Evolutionary conservation across 2,113 vertebrate species (phyloP).

Genomic region (Pagrus major): DNA sequence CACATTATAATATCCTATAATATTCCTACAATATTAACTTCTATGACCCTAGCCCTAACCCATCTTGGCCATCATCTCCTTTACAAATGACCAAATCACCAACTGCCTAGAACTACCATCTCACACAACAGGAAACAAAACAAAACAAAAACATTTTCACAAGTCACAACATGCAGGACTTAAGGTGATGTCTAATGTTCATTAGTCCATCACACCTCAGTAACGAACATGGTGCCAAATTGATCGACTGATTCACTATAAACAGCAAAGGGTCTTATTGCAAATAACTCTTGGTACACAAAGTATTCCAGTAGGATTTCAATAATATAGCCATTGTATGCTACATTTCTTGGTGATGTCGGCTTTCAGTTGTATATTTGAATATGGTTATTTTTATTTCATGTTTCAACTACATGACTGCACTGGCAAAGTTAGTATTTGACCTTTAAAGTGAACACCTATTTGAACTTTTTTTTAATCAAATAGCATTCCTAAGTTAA

Average conservation of each 20-base stretch:
- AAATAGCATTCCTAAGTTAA: slow-evolving; percentile 24
- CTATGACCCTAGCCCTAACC: no score
- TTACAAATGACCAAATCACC: no score
- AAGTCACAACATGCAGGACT: no score
- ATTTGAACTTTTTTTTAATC: neutral
- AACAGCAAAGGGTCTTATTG: no score
- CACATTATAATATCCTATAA: no score
- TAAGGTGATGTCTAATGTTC: neutral
- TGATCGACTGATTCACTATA: neutral
- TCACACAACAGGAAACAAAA: neutral
- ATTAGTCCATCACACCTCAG: neutral
- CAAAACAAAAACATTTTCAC: neutral
- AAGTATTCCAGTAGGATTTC: neutral
- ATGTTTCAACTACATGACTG: slow-evolving; percentile 12
- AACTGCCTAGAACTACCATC: no score
- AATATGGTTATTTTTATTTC: neutral
- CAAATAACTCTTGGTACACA: no score
- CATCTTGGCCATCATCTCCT: no score
- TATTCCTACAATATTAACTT: no score
- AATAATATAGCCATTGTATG: neutral
- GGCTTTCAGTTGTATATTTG: neutral
- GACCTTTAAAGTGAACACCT: neutral
- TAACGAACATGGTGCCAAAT: neutral
- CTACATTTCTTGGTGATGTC: neutral
- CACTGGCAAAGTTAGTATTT: slow-evolving; percentile 27